Evolutionary conservation across 2,797 vertebrate species (phyloP).

Genomic region (Sebastes reedi): DNA sequence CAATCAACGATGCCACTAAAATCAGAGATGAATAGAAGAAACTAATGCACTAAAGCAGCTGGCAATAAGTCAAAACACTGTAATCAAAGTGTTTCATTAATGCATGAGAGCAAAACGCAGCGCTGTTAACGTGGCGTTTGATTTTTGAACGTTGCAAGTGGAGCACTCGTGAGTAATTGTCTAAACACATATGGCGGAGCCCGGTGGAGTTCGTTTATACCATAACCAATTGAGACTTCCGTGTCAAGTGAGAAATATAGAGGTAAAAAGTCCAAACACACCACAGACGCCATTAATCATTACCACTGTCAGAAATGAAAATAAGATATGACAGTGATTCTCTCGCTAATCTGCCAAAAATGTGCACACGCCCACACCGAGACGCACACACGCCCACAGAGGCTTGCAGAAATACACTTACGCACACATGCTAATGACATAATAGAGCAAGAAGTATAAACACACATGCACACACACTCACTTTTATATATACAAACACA

Average conservation of each 20-base stretch:
- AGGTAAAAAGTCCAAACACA: conserved; percentile 82
- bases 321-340: conserved; percentile 84
- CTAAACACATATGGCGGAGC: conserved; percentile 78
- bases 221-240: conserved; percentile 81
- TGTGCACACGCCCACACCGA: conserved; percentile 63
- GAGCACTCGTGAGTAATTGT: conserved; percentile 73
- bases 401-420: conserved; percentile 54
- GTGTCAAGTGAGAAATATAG: conserved; percentile 78
- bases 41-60: conserved; percentile 62
- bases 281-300: conserved; percentile 82
- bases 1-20: conserved; percentile 66
- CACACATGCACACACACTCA: conserved; percentile 59
- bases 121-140: conserved; percentile 73
- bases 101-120: conserved; percentile 69
- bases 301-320: conserved; percentile 81
- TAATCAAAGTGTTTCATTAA: conserved; percentile 81
- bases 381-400: conserved; percentile 56
- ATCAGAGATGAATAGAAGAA: conserved; percentile 58
- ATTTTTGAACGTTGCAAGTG: conserved; percentile 61
- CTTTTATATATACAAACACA: conserved; percentile 59
- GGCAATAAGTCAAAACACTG: conserved; percentile 74
- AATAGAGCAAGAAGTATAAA: conserved; percentile 70
- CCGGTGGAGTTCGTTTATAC: conserved; percentile 76
- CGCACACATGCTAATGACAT: conserved; percentile 72
- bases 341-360: conserved; percentile 81